phyloP scores from a whole-genome alignment of 1,140 invertebrate genomes.

The Papilio aristodemus region DNA sequence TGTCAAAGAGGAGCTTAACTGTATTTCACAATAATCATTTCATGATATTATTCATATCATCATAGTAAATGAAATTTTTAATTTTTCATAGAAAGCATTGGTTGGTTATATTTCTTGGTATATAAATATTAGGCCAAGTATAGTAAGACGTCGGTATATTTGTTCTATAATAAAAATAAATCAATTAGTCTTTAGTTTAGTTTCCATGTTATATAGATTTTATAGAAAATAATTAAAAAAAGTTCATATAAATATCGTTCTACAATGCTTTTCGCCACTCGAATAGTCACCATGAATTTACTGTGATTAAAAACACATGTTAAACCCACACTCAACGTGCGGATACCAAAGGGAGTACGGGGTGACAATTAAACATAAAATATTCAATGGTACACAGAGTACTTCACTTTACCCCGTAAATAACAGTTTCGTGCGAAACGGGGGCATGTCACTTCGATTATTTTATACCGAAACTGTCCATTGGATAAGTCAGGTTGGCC shows the following conservation, averaged over 20 bases:
- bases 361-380: conserved; percentile 64
- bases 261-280: not conserved
- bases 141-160: too few relatives aligned
- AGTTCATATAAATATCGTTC: not conserved
- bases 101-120: too few relatives aligned
- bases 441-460: conserved; percentile 47
- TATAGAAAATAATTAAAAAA: too few relatives aligned
- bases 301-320: conserved; percentile 29
- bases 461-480: conserved; percentile 45
- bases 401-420: conserved; percentile 62
- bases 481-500: conserved; percentile 45
- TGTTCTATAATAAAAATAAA: too few relatives aligned
- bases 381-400: conserved; percentile 59
- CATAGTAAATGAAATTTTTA: too few relatives aligned
- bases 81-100: too few relatives aligned
- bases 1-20: too few relatives aligned
- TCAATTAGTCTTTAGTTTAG: too few relatives aligned
- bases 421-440: conserved; percentile 46
- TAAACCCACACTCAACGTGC: conserved; percentile 43
- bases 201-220: too few relatives aligned
- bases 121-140: too few relatives aligned
- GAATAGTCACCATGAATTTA: conserved; percentile 21
- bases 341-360: conserved; percentile 42
- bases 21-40: too few relatives aligned
- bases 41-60: too few relatives aligned